Conservation (phyloP, 2,797 vertebrate genomes). For the Cephalopachus bancanus region DNA sequence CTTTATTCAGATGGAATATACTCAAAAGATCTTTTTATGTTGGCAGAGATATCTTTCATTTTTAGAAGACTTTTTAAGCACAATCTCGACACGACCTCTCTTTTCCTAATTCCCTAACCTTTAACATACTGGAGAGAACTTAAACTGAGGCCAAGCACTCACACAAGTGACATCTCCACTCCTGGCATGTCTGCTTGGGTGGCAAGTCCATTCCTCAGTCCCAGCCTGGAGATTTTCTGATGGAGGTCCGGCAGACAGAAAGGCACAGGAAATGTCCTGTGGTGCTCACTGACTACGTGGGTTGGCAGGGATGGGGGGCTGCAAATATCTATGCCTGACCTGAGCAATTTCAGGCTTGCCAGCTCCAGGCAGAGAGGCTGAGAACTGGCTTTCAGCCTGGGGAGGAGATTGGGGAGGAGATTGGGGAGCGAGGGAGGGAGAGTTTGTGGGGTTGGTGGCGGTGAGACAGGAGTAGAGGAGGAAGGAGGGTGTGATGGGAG, state of each 20-base stretch:
- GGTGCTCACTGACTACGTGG: slow-evolving; percentile 9
- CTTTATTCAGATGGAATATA: not conserved
- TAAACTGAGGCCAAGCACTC: slow-evolving; percentile 13
- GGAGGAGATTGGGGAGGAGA: slow-evolving; percentile 57
- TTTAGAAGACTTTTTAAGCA: slow-evolving; percentile 44
- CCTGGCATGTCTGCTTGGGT: not conserved
- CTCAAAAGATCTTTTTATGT: slow-evolving; percentile 54
- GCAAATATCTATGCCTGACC: slow-evolving; percentile 50
- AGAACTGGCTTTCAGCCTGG: slow-evolving; percentile 66
- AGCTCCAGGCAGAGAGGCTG: slow-evolving; percentile 70
- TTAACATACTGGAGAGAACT: slow-evolving; percentile 29
- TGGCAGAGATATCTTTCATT: not conserved
- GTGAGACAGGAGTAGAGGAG: slow-evolving; percentile 74
- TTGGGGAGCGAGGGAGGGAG: not conserved
- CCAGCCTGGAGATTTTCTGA: slow-evolving; percentile 41
- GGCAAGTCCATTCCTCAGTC: slow-evolving; percentile 10
- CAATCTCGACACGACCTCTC: not conserved
- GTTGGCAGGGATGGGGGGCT: not conserved
- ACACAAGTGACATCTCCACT: not conserved
- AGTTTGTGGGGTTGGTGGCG: slow-evolving; percentile 9
- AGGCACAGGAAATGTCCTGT: slow-evolving; percentile 65
- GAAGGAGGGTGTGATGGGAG: not conserved
- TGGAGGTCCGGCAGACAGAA: not conserved
- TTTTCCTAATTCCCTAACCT: not conserved
- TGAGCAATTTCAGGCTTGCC: slow-evolving; percentile 55